A percentile compares a stretch with the other conserved stretches of the same genome.
These are phyloP conservation scores for Ellobium chinense DNA, from an alignment of 2,888 invertebrate genomes.

Conservation along the genomic window DNA sequence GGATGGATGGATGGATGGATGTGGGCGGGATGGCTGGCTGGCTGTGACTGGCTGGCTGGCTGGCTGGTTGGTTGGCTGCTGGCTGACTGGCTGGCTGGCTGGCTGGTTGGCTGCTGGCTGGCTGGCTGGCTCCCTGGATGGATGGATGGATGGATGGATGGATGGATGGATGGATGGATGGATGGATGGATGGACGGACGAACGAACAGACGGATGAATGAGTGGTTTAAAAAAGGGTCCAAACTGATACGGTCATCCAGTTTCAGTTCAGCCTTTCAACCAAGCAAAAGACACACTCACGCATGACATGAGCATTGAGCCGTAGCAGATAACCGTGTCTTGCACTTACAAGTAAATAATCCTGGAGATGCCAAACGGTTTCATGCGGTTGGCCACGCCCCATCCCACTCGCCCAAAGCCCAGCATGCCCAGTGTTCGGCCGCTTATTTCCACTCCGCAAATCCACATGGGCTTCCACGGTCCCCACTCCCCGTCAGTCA, in stretches of 20 bases:
- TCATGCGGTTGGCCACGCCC: slow-evolving; percentile 87
- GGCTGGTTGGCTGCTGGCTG: no score
- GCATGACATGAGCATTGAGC: no score
- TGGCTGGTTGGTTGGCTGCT: not conserved
- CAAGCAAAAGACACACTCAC: no score
- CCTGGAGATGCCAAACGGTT: slow-evolving; percentile 86
- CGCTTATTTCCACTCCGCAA: slow-evolving; percentile 90
- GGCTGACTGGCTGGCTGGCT: no score
- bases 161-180: not conserved
- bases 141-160: slow-evolving; percentile 6
- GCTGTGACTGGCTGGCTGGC: no score
- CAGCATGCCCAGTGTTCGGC: slow-evolving; percentile 84
- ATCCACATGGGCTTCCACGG: slow-evolving; percentile 94
- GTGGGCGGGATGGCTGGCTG: no score
- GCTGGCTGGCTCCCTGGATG: not conserved
- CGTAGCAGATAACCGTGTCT: no score
- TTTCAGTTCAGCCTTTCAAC: no score
- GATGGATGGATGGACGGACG: not conserved
- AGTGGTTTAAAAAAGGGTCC: no score
- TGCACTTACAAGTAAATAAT: slow-evolving; percentile 84
- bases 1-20: not conserved
- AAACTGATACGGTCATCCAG: no score
- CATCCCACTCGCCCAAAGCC: slow-evolving; percentile 80
- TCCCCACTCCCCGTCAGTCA: slow-evolving; percentile 87
- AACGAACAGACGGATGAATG: no score